Conservation (phyloP, 2,113 vertebrate species). For the Neolamprologus fasciatus region DNA sequence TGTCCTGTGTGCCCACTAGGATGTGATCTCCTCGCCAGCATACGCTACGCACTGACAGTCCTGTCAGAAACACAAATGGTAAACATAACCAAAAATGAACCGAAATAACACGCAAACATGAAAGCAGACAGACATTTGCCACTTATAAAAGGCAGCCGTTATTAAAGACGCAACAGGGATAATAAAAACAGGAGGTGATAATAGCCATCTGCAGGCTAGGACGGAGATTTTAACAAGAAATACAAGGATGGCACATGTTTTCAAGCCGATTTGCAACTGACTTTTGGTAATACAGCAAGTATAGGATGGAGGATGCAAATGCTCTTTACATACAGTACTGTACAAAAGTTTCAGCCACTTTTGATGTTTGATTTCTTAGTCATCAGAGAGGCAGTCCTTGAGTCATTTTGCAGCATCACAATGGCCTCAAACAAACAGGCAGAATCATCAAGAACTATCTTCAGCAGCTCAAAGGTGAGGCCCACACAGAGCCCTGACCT, state of each 20-base stretch:
- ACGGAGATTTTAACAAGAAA: slow-evolving; percentile 12
- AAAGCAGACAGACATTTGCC: background rate
- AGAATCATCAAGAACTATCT: background rate
- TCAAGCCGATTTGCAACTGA: slow-evolving; percentile 16
- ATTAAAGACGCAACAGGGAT: background rate
- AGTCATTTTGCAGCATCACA: background rate
- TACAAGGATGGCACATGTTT: slow-evolving; percentile 12
- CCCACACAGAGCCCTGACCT: background rate
- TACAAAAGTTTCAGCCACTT: background rate
- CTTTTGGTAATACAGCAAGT: slow-evolving; percentile 11
- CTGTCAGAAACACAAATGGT: slow-evolving; percentile 55
- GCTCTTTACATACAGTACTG: slow-evolving; percentile 19
- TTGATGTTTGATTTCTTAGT: background rate
- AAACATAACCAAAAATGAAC: background rate
- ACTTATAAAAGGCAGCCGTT: background rate
- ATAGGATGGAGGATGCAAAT: slow-evolving; percentile 40
- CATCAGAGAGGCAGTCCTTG: background rate
- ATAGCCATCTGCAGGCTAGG: slow-evolving; percentile 13
- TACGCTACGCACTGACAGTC: slow-evolving; percentile 94
- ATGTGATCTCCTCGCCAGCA: slow-evolving; percentile 98
- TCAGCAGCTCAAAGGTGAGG: background rate
- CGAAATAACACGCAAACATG: background rate
- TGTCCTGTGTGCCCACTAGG: slow-evolving; percentile 94
- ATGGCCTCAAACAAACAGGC: background rate
- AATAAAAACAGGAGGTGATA: slow-evolving; percentile 24